Evolutionary conservation across 2,797 vertebrate species (phyloP).

Genomic region (Xenentodon cancila): DNA sequence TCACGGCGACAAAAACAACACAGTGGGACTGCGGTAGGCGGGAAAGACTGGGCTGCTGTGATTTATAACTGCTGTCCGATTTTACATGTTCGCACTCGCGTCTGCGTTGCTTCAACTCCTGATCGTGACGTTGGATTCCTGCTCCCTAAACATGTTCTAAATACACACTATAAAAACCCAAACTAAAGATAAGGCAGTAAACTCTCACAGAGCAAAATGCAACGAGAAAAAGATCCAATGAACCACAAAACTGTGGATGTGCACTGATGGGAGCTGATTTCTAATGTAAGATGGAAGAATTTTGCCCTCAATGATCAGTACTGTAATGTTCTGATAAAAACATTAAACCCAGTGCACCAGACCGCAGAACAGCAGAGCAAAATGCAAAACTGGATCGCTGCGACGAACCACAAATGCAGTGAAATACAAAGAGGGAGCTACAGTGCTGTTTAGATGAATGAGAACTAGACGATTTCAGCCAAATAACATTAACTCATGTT

Average conservation of each 20-base stretch:
- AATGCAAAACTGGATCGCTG: constrained; percentile 11
- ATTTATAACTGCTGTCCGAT: constrained; percentile 36
- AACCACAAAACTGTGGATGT: constrained; percentile 13
- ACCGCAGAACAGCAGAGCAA: constrained; percentile 32
- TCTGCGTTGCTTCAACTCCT: constrained; percentile 13
- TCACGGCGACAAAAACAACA: constrained; percentile 42
- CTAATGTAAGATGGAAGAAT: constrained; percentile 9
- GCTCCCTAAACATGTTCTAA: neutral
- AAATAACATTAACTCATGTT: constrained; percentile 18
- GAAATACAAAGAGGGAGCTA: neutral
- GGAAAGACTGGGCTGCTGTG: constrained; percentile 8
- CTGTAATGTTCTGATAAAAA: constrained; percentile 19
- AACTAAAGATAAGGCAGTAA: constrained; percentile 22
- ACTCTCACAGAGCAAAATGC: neutral
- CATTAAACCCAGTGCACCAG: constrained; percentile 13
- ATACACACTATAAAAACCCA: constrained; percentile 29
- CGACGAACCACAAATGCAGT: constrained; percentile 14
- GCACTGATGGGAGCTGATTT: neutral
- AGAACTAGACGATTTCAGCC: constrained; percentile 18
- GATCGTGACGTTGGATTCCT: constrained; percentile 37
- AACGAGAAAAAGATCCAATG: neutral
- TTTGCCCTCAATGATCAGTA: constrained; percentile 2
- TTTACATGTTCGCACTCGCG: constrained; percentile 22
- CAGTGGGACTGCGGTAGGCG: neutral
- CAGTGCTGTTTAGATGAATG: constrained; percentile 11